phyloP scores from a whole-genome alignment of 53 echinoderm and acorn worm genomes.

The Holothuria scabra region DNA sequence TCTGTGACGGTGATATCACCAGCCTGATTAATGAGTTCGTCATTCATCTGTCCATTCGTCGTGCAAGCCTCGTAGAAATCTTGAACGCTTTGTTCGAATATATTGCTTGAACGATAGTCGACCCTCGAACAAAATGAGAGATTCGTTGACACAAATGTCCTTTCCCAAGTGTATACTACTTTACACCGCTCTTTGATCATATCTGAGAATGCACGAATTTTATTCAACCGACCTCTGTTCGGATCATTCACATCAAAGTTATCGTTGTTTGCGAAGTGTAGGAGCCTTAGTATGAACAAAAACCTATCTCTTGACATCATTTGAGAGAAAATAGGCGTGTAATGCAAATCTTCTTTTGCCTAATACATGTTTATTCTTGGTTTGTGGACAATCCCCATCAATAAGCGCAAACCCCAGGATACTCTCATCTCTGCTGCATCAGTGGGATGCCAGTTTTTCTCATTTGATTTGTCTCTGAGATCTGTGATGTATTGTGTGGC shows the following conservation, averaged over 20 bases:
- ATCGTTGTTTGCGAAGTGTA: conserved; percentile 12
- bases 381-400: conserved; percentile 8
- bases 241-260: neutral
- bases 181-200: neutral
- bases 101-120: conserved; percentile 5
- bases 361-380: conserved; percentile 2
- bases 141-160: neutral
- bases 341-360: neutral
- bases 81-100: neutral
- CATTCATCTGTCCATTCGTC: neutral
- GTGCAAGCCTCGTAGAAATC: conserved; percentile 14
- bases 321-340: conserved; percentile 5
- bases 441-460: neutral
- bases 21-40: conserved; percentile 4
- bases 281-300: neutral
- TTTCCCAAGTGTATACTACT: neutral
- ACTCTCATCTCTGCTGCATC: neutral
- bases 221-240: neutral
- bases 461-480: neutral
- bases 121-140: conserved; percentile 3
- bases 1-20: neutral
- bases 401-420: neutral
- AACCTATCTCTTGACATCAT: neutral
- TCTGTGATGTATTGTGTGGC: neutral
- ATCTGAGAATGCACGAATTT: neutral